A percentile compares a stretch with the other conserved stretches of the same genome.
These are phyloP conservation scores for Trichogramma evanescens DNA, from an alignment of 2,888 invertebrate species.

Conservation along the genomic window DNA sequence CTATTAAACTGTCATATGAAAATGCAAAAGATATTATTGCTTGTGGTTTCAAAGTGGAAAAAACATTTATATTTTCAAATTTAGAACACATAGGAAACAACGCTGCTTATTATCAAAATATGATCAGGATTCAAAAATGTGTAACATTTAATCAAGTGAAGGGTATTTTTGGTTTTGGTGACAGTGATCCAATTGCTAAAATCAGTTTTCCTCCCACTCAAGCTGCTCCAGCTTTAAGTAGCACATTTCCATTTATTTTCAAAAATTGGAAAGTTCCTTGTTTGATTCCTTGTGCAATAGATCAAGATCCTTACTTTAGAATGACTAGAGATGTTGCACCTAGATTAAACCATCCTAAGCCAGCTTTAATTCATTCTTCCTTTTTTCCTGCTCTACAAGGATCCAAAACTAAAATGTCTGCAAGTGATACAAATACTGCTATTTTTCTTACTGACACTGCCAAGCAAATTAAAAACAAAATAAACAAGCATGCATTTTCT, in stretches of 20 bases:
- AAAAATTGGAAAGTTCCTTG: conserved; percentile 69
- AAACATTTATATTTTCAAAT: conserved; percentile 96
- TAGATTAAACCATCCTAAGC: conserved; percentile 77
- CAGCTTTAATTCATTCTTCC: conserved; percentile 76
- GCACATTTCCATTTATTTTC: conserved; percentile 87
- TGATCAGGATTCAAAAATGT: conserved; percentile 84
- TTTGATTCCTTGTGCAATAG: conserved; percentile 96
- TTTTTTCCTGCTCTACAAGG: conserved; percentile 95
- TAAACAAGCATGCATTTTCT: conserved; percentile 95
- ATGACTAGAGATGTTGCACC: conserved; percentile 94
- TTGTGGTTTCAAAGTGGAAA: conserved; percentile 84
- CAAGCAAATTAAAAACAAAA: conserved; percentile 93
- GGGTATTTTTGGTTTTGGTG: conserved; percentile 96
- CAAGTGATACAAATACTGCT: conserved; percentile 87
- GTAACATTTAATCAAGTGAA: conserved; percentile 98
- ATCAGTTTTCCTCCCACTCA: conserved; percentile 94
- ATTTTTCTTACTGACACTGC: conserved; percentile 92
- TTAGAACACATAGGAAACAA: conserved; percentile 80
- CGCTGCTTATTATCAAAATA: conserved; percentile 87
- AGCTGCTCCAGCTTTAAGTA: conserved; percentile 88
- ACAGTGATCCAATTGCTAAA: conserved; percentile 94
- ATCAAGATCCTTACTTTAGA: conserved; percentile 99
- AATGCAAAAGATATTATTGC: conserved; percentile 99
- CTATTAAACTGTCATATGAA: conserved; percentile 73
- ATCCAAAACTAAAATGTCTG: conserved; percentile 97